A percentile compares a stretch with the other conserved stretches of the same genome.
Conservation (phyloP, 2,113 vertebrate species). For the Pangasianodon gigas region DNA sequence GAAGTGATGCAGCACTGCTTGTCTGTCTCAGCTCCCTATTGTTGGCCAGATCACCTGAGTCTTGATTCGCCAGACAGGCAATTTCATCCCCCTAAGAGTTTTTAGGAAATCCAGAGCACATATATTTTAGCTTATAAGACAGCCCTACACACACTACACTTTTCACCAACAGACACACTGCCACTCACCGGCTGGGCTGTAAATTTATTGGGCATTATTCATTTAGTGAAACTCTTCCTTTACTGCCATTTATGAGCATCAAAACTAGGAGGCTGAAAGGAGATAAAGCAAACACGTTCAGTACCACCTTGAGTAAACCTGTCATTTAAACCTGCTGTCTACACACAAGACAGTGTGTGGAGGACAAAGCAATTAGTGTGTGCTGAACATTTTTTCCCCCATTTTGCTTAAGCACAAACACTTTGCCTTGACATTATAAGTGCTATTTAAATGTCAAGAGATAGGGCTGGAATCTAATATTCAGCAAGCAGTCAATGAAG, state of each 20-base stretch:
- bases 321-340: conserved; percentile 25
- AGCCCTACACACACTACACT: not conserved
- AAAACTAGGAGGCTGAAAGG: not conserved
- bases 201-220: not conserved
- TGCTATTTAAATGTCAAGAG: conserved; percentile 73
- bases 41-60: conserved; percentile 1
- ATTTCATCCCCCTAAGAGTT: conserved; percentile 22
- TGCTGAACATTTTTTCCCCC: conserved; percentile 1
- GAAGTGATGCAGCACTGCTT: conserved; percentile 28
- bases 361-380: conserved; percentile 42
- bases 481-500: conserved; percentile 72
- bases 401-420: conserved; percentile 47
- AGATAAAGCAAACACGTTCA: not conserved
- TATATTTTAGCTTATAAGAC: not conserved
- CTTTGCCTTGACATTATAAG: conserved; percentile 65
- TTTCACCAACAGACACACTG: not conserved
- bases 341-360: not conserved
- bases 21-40: conserved; percentile 35
- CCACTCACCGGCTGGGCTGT: not conserved
- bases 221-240: not conserved
- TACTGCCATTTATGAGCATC: not conserved
- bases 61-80: conserved; percentile 34
- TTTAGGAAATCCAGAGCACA: conserved; percentile 12
- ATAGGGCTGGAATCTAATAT: conserved; percentile 63
- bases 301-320: conserved; percentile 2